A percentile compares a stretch with the other conserved stretches of the same genome.
Evolutionary conservation across 1,140 invertebrate genomes (phyloP).

Genomic region (Sesamia nonagrioides): DNA sequence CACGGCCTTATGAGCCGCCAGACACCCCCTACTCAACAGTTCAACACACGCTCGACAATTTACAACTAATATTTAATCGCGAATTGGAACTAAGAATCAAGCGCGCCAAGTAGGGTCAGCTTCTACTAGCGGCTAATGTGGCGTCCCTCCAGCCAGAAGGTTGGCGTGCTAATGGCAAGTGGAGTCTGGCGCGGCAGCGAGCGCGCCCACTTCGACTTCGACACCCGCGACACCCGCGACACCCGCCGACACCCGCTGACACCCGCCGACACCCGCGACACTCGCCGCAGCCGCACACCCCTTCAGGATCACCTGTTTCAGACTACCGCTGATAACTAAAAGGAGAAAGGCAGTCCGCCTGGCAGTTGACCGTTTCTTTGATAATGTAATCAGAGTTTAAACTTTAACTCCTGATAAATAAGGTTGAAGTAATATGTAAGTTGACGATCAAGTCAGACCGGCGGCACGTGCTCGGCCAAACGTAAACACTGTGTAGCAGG

Average conservation of each 20-base stretch:
- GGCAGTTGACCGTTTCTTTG: slow-evolving; percentile 54
- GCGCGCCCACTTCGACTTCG: neutral
- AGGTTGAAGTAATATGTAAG: slow-evolving; percentile 7
- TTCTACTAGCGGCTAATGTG: neutral
- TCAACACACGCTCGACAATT: too few species aligned
- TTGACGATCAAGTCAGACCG: slow-evolving; percentile 51
- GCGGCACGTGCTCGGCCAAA: slow-evolving; percentile 56
- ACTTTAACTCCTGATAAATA: neutral
- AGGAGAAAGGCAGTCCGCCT: slow-evolving; percentile 60
- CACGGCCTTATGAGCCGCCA: neutral
- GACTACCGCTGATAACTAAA: slow-evolving; percentile 37
- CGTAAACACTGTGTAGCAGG: slow-evolving; percentile 23
- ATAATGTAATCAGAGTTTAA: neutral
- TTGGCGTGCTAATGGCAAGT: slow-evolving; percentile 17
- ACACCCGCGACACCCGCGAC: neutral
- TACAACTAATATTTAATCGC: neutral
- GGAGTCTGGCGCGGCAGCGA: slow-evolving; percentile 19
- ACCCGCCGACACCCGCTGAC: neutral
- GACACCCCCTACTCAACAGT: neutral
- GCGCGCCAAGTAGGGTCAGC: neutral
- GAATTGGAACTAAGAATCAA: neutral
- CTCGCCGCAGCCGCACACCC: neutral
- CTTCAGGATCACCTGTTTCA: slow-evolving; percentile 43
- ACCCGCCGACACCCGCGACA: neutral
- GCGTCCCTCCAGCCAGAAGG: slow-evolving; percentile 42